A percentile compares a stretch with the other conserved stretches of the same genome.
Evolutionary conservation across 2,888 invertebrate genomes (phyloP).

Genomic region (Caenorhabditis becei): DNA sequence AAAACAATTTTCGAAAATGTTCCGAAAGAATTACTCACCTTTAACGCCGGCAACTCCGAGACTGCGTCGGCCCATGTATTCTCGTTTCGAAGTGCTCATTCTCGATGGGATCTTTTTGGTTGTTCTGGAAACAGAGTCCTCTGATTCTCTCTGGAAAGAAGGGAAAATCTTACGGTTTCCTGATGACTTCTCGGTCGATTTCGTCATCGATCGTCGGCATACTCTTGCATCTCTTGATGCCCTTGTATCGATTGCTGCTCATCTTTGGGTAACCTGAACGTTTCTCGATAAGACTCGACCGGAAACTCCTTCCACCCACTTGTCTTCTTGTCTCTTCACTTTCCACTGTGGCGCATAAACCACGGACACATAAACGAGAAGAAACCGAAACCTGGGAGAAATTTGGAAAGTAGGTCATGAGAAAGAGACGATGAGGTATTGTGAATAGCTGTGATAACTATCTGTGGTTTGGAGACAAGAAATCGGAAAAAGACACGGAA

Average conservation of each 20-base stretch:
- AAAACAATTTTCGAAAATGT: too few relatives aligned
- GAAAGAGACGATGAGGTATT: constrained; percentile 10
- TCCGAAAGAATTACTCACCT: constrained; percentile 7
- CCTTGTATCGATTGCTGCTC: constrained; percentile 37
- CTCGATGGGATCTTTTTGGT: constrained; percentile 11
- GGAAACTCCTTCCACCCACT: background rate
- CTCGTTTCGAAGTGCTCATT: constrained; percentile 31
- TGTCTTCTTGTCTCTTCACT: background rate
- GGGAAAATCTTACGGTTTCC: constrained; percentile 27
- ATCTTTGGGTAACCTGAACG: constrained; percentile 7
- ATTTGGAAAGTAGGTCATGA: constrained; percentile 4
- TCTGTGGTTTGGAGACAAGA: background rate
- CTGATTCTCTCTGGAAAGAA: too few relatives aligned
- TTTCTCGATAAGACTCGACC: background rate
- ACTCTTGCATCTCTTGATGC: constrained; percentile 52
- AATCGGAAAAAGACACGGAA: background rate
- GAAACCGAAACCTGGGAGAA: constrained; percentile 6
- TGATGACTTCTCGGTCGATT: constrained; percentile 10
- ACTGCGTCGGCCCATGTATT: constrained; percentile 56
- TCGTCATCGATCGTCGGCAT: constrained; percentile 52
- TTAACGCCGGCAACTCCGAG: constrained; percentile 45
- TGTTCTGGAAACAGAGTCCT: constrained; percentile 9
- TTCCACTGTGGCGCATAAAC: background rate
- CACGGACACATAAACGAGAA: background rate
- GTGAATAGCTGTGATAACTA: constrained; percentile 7